Conservation (phyloP, 2,113 vertebrate species). For the Trogon melanurus region DNA sequence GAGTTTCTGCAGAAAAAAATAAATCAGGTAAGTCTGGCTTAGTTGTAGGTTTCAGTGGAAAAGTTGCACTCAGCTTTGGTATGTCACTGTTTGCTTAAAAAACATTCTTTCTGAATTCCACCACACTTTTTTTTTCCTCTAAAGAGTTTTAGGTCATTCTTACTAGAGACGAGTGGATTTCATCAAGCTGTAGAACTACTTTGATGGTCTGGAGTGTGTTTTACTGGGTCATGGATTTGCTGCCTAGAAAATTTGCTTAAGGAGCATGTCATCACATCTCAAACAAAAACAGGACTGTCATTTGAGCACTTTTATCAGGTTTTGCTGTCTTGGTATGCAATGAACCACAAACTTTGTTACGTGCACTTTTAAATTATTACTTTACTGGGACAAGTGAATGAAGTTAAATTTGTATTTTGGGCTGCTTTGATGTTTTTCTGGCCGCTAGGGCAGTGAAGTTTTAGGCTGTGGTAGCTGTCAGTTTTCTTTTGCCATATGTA, state of each 20-base stretch:
- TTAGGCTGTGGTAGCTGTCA: background rate
- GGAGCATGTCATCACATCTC: slow-evolving; percentile 55
- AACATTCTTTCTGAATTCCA: slow-evolving; percentile 62
- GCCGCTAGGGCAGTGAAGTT: background rate
- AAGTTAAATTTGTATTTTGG: background rate
- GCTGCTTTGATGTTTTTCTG: background rate
- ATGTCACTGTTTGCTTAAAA: slow-evolving; percentile 56
- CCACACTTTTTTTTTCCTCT: background rate
- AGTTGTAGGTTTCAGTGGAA: slow-evolving; percentile 15
- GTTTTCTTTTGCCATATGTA: background rate
- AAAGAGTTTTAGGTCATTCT: slow-evolving; percentile 56
- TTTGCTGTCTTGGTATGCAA: background rate
- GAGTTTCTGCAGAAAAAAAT: slow-evolving; percentile 15
- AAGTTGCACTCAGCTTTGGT: slow-evolving; percentile 24
- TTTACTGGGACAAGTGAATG: background rate
- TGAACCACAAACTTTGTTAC: slow-evolving; percentile 11
- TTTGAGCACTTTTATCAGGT: slow-evolving; percentile 40
- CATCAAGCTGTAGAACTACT: slow-evolving; percentile 43
- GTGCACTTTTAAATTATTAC: background rate
- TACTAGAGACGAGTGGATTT: slow-evolving; percentile 30
- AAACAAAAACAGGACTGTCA: slow-evolving; percentile 47
- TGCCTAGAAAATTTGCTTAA: slow-evolving; percentile 58
- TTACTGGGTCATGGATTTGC: slow-evolving; percentile 54
- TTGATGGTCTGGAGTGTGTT: slow-evolving; percentile 60
- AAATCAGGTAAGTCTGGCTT: background rate